phyloP scores from a whole-genome alignment of 2,797 vertebrate genomes.

The Yasuhikotakia modesta region DNA sequence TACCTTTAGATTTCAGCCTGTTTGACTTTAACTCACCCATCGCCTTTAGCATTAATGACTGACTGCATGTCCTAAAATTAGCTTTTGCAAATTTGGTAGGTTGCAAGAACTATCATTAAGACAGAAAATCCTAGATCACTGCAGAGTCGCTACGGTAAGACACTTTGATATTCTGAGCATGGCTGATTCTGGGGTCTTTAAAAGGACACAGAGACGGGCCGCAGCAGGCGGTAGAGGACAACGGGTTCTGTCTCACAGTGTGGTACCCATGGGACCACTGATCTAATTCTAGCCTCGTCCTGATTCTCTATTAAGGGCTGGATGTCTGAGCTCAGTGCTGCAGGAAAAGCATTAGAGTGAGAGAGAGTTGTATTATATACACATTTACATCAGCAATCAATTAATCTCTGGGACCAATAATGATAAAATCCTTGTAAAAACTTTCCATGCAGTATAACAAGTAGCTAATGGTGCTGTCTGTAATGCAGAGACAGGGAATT shows the following conservation, averaged over 20 bases:
- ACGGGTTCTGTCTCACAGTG: conserved; percentile 36
- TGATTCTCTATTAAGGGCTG: conserved; percentile 30
- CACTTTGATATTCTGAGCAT: conserved; percentile 36
- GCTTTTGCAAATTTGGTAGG: not conserved
- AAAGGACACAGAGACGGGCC: conserved; percentile 40
- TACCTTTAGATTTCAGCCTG: too few relatives aligned
- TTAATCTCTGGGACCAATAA: conserved; percentile 31
- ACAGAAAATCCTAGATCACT: not conserved
- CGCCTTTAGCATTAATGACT: not conserved
- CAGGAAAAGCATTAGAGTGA: conserved; percentile 1
- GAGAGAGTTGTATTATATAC: conserved; percentile 12
- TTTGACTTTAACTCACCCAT: not conserved
- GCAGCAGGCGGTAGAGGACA: conserved; percentile 53
- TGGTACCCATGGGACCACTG: conserved; percentile 40
- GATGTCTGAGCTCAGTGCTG: conserved; percentile 16
- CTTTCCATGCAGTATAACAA: conserved; percentile 1
- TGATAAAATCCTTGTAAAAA: conserved; percentile 7
- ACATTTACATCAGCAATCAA: conserved; percentile 31
- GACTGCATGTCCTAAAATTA: not conserved
- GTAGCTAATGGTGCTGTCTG: not conserved
- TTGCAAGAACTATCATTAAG: not conserved
- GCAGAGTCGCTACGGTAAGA: not conserved
- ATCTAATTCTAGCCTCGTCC: conserved; percentile 51
- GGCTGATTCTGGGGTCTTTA: conserved; percentile 14
- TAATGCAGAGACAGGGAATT: conserved; percentile 6